Evolutionary conservation across 2,797 vertebrate genomes (phyloP), one percentile per base, ranked within the genome.

Genomic region (Bradypodion pumilum): DNA sequence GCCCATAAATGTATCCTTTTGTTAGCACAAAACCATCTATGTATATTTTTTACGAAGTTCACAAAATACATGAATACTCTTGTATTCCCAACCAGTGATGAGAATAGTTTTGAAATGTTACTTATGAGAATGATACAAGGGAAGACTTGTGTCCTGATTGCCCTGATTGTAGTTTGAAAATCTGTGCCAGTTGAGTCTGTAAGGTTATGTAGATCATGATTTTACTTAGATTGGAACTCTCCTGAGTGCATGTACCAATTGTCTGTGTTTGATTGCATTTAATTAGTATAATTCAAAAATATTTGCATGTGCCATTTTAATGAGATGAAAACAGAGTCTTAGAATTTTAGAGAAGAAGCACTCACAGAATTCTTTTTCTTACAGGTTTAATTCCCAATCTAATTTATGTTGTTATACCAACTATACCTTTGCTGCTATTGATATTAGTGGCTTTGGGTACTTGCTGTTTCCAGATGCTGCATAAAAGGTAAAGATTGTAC

Each of bases 391-490:
- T 99, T 94, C 96, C 96, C 1, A 97, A 97, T 87, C 93, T 99
- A 95, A 96, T 99, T 90, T 99, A 99, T 76, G 96, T 99, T 2
- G 95, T 98, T 91, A 98, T 99, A 90, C 98, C 98, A 66, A 98
- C 98, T 25, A 98, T 99, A 92, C 98, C 98, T 1, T 95, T 99
- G 81, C 95, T 99, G 76, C 95, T 99, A 90, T 95, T 99, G 94
- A 98, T 99, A 95, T 91, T 99, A 89, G 98, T 99, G 95, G 98
- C 98, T 90, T 97, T 98, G 86, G 98, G 97, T 85, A 98, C 97
- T 7, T 98, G 98, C 93, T 99, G 98, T 93, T 97, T 98, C 91
- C 98, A 98, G 96, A 98, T 97, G 97, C 84, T 99, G 65, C 97
- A 96, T 92, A 96, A 95, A 94, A 98, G 97, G 98, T 98, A 94